Evolutionary conservation across 2,797 vertebrate genomes (phyloP).

Genomic region (Anisognathus igniventris): DNA sequence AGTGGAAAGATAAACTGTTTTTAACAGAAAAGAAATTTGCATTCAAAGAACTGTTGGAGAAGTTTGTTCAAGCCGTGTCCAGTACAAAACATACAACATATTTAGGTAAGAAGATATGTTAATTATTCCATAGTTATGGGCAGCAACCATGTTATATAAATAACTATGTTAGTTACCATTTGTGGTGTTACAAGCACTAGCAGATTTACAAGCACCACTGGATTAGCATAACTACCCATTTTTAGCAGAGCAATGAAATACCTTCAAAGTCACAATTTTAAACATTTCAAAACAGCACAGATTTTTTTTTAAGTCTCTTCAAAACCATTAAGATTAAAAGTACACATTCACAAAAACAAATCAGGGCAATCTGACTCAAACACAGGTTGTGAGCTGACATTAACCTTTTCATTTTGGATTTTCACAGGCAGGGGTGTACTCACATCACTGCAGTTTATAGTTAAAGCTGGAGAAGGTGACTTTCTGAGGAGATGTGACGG

Average conservation of each 20-base stretch:
- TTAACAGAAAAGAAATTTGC: background rate
- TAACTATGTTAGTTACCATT: background rate
- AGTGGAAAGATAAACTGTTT: background rate
- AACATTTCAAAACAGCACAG: background rate
- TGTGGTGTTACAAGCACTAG: background rate
- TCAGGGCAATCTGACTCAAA: background rate
- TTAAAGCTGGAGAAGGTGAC: conserved; percentile 72
- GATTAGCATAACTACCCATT: background rate
- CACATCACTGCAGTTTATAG: conserved; percentile 67
- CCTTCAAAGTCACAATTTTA: background rate
- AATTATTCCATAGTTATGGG: background rate
- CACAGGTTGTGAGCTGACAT: background rate
- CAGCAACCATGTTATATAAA: background rate
- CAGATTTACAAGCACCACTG: background rate
- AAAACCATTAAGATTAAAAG: background rate
- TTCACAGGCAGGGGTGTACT: conserved; percentile 14
- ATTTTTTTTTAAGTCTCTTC: background rate
- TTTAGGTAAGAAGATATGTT: background rate
- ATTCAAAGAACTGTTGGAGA: background rate
- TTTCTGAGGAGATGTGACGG: conserved; percentile 81
- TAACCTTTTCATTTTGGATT: background rate
- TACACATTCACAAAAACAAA: background rate
- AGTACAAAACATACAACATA: background rate
- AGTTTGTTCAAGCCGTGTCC: background rate
- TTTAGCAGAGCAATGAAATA: background rate